Base-by-base conservation (phyloP, 2,797 vertebrate species). In the Pristis pectinata region DNA sequence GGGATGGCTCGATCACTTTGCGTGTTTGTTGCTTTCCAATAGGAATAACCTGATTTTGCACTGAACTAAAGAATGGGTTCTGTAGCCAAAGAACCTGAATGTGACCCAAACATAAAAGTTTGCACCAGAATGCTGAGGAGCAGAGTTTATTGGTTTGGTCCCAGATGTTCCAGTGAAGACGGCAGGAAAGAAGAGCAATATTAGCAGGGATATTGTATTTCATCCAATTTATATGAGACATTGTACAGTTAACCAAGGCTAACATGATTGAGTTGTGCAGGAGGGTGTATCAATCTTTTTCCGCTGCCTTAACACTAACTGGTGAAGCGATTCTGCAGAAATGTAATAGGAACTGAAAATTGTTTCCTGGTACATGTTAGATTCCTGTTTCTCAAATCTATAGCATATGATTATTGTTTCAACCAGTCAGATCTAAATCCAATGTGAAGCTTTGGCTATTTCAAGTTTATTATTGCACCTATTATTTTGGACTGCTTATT, bases 181-280 rank as follows among this genome's bases (percentile, higher is more conserved):
- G 49, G 70, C 49, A 53, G 17, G 41, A 49, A 76, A 53, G 92
- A 94, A 94, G 92, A 94, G 5, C 92, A 94, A 74, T 76, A 94
- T 76, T 94, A 74, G 70, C 30, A 27, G 10, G 70, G 92, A 76
- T 94, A 94, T 94, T 94, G 92, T 94, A 53, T 94, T 94, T 94
- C 92, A 94, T 94, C 70, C 92, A 94, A 94, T 94, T 94, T 94
- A 94, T 74, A 11, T 94, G 92, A 94, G 44, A 76, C 92, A 76
- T 94, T 72, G 92, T 76, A 94, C 92, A 53, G 92, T 94, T 94
- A 94, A 94, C 92, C 92, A 94, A 94, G 72, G 56, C 92, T 94
- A 94, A 94, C 72, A 76, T 94, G 92, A 94, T 76, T 94, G 92
- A 94, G 70, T 76, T 94, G 92, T 76, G 64, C 92, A 74, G 67